Evolutionary conservation across 2,888 invertebrate species (phyloP).

Genomic region (Apodemia duryi): DNA sequence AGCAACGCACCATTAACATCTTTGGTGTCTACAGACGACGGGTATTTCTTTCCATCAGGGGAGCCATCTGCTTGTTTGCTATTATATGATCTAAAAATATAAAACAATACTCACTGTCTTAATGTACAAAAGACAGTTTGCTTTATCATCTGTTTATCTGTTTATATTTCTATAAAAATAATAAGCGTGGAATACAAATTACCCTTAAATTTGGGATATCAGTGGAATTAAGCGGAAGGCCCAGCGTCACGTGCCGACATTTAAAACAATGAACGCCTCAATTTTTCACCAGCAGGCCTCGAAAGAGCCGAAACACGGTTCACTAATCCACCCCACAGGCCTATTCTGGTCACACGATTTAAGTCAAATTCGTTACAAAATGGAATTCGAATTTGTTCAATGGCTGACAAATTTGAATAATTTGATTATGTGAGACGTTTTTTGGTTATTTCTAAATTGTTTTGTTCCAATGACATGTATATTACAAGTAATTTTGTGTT

Average conservation of each 20-base stretch:
- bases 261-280: slow-evolving; percentile 73
- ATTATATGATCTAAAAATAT: too few species aligned
- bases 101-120: too few species aligned
- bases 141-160: too few species aligned
- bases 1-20: too few species aligned
- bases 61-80: too few species aligned
- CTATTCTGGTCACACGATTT: slow-evolving; percentile 31
- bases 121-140: too few species aligned
- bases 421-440: neutral
- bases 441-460: too few species aligned
- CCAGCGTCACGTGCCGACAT: slow-evolving; percentile 58
- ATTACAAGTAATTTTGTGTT: too few species aligned
- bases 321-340: slow-evolving; percentile 53
- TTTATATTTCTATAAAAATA: slow-evolving; percentile 6
- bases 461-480: too few species aligned
- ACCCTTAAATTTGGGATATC: slow-evolving; percentile 21
- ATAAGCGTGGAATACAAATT: slow-evolving; percentile 8
- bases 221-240: slow-evolving; percentile 30
- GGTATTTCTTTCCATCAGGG: too few species aligned
- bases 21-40: too few species aligned
- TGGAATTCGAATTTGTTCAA: neutral
- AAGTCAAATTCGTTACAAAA: neutral
- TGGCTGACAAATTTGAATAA: neutral
- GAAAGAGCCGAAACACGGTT: slow-evolving; percentile 36
- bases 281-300: slow-evolving; percentile 65